Conservation (phyloP, 2,888 invertebrate genomes). For the Eupelmus urozonus region DNA sequence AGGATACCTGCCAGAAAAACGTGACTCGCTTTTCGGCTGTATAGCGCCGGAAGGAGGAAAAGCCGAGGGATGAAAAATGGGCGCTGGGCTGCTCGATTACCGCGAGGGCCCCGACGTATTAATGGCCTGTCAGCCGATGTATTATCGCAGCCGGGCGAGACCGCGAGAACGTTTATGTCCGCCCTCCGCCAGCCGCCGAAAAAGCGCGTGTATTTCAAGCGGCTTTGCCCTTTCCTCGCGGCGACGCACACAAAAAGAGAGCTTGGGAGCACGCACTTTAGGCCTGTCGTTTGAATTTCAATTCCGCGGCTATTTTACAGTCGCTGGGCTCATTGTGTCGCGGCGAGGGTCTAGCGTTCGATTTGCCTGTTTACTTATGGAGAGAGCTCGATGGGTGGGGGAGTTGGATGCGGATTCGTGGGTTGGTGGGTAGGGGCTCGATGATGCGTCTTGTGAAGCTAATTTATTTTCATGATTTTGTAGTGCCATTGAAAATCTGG, state of each 20-base stretch:
- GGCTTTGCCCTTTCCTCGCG: background rate
- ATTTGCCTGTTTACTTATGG: constrained; percentile 31
- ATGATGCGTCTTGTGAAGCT: background rate
- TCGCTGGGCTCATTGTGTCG: constrained; percentile 35
- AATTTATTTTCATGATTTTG: constrained; percentile 22
- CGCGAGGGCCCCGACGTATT: constrained; percentile 51
- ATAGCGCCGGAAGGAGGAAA: background rate
- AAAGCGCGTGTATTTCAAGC: constrained; percentile 5
- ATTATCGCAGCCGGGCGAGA: constrained; percentile 37
- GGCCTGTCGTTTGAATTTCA: constrained; percentile 50
- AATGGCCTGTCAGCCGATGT: constrained; percentile 60
- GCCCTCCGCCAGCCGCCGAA: background rate
- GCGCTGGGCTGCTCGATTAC: constrained; percentile 50
- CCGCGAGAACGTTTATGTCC: constrained; percentile 35
- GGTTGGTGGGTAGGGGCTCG: background rate
- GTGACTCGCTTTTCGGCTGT: constrained; percentile 61
- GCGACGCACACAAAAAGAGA: constrained; percentile 16
- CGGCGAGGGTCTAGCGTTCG: constrained; percentile 4
- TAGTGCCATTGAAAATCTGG: background rate
- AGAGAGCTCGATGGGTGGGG: background rate
- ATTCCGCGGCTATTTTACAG: constrained; percentile 46
- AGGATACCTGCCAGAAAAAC: constrained; percentile 65
- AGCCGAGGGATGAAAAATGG: constrained; percentile 45
- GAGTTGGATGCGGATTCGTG: background rate
- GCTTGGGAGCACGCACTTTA: background rate